Evolutionary conservation across 2,888 invertebrate species (phyloP), one percentile per base, ranked within the genome.

Genomic region (Philereme vetulata): DNA sequence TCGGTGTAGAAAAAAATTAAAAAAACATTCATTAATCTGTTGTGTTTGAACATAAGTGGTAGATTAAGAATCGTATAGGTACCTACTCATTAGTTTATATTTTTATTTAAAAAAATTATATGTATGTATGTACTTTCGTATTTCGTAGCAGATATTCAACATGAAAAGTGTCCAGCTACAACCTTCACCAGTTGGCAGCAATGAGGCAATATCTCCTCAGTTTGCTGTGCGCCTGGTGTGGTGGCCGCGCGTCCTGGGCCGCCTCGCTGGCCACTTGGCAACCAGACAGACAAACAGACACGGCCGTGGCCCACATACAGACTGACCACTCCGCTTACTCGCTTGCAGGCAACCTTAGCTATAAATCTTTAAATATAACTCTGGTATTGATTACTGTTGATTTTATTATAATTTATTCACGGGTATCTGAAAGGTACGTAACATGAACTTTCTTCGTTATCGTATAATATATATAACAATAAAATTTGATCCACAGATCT

Each of bases 201-300:
- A 4, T 5, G 10, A 46, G 45, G 40, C 65, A 70, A 61, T 71
- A 82, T 62, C 76, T 71, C 80, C 67, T 73, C 72, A 62, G 49
- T 43, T 48, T 62, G 62, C 82, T 92, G 89, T 49, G 66, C 75
- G 81, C 92, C 93, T 90, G 82, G 89, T 92, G 77, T 53, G 62
- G 66, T 77, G 88, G 86, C 84, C 89, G 85, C 84, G 76, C 72
- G 68, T 55, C 72, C 72, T 74, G 80, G 80, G 84, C 82, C 82
- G 81, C 77, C 74, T 77, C 79, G 79, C 82, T 73, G 86, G 78
- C 87, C 90, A 89, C 89, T 90, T 91, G 90, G 87, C 91, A 91
- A 91, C 90, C 80, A 80, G 70, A 75, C 78, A 74, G 65, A 76
- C 81, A 71, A 75, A 78, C 78, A 78, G 69, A 74, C 77, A 72